Evolutionary conservation across 2,888 invertebrate species (phyloP), one percentile per base, ranked within the genome.

Genomic region (Diogma glabrata): DNA sequence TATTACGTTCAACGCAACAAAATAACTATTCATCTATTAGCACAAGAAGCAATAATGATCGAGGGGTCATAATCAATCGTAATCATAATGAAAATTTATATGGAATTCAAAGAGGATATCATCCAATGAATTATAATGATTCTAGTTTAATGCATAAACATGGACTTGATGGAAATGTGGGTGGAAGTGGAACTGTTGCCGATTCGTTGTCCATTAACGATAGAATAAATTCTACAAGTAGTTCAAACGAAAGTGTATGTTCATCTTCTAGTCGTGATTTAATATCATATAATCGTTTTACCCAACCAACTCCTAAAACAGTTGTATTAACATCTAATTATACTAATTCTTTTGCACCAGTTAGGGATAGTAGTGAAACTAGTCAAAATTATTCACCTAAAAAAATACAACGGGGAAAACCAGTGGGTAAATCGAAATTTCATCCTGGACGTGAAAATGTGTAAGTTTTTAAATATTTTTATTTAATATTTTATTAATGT

Each of bases 241-340:
- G 89, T 72, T 88, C 89, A 17, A 86, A 83, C 60, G 90, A 91
- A 72, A 90, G 90, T 1, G 82, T 89, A 47, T 84, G 84, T 56
- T 84, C 84, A 19, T 73, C 74, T 59, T 81, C 81, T 24, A 71
- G 72, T 59, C 73, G 79, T 64, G 72, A 79, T 33, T 14, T 48
- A 20, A 48, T 24, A 24, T 20, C 22, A 8, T 33, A 48, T 14
- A 22, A 30, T 19, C 48, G 30, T 14, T 30, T 12, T 9, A 7
- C n/a, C n/a, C 36, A 36, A 14, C n/a, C n/a, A n/a, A 43, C 20
- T 43, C 20, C 20, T 22, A 20, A 20, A 23, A 22, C 43, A 22
- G 23, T 23, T 20, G 43, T 43, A 23, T 14, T 23, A 14, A 43
- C 43, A 43, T 23, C 20, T 22, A 46, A 22, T 24, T 24, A 22